Evolutionary conservation across 2,797 vertebrate genomes (phyloP).

Genomic region (Sebastes matsubarae): DNA sequence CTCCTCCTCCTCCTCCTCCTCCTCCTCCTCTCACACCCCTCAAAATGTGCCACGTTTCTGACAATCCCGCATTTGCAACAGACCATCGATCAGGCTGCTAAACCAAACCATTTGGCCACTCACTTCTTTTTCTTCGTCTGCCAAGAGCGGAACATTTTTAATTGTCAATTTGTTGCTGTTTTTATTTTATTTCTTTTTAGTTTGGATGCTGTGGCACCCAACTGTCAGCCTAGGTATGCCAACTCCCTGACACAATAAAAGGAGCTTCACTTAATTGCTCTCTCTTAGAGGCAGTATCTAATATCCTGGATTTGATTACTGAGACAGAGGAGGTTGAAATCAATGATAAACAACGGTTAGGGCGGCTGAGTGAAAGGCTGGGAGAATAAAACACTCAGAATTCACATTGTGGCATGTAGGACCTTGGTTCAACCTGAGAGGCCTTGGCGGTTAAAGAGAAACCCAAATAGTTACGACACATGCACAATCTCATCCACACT

Average conservation of each 20-base stretch:
- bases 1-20: neutral
- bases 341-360: slow-evolving; percentile 20
- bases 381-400: slow-evolving; percentile 9
- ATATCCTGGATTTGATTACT: slow-evolving; percentile 58
- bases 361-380: slow-evolving; percentile 5
- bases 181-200: neutral
- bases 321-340: slow-evolving; percentile 41
- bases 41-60: slow-evolving; percentile 30
- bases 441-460: slow-evolving; percentile 16
- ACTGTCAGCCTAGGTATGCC: slow-evolving; percentile 39
- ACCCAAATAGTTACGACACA: neutral
- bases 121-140: slow-evolving; percentile 30
- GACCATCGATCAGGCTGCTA: slow-evolving; percentile 58
- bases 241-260: slow-evolving; percentile 41
- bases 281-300: slow-evolving; percentile 37
- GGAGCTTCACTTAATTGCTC: slow-evolving; percentile 52
- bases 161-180: slow-evolving; percentile 64
- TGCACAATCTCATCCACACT: neutral
- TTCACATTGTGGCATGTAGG: neutral
- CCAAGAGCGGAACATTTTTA: slow-evolving; percentile 61
- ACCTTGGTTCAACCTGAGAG: neutral
- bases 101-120: slow-evolving; percentile 55
- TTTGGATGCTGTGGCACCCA: slow-evolving; percentile 29
- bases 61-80: slow-evolving; percentile 43
- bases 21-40: slow-evolving; percentile 5